These are phyloP conservation scores for Mimumesa dahlbomi DNA, from an alignment of 2,888 invertebrate species.

Conservation along the genomic window DNA sequence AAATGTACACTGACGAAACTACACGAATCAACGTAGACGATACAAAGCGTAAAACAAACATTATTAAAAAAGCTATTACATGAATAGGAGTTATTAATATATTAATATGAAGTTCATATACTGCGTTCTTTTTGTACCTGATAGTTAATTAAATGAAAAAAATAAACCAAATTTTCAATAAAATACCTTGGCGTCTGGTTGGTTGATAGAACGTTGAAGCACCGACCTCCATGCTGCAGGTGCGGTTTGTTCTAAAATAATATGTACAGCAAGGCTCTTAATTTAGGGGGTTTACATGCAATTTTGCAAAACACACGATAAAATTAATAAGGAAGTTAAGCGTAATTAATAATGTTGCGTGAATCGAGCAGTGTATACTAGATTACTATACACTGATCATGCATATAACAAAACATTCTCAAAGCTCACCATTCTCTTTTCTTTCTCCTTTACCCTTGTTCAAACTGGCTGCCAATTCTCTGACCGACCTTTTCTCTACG, in stretches of 20 bases:
- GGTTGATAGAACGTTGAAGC: conserved; percentile 78
- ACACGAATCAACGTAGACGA: conserved; percentile 26
- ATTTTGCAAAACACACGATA: conserved; percentile 34
- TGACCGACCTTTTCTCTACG: conserved; percentile 82
- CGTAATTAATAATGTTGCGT: conserved; percentile 32
- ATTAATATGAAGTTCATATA: background rate
- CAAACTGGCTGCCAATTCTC: conserved; percentile 81
- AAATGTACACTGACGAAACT: background rate
- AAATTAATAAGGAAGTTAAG: conserved; percentile 22
- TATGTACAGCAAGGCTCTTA: conserved; percentile 69
- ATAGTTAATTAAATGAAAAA: conserved; percentile 21
- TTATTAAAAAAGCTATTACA: conserved; percentile 13
- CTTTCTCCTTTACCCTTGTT: conserved; percentile 77
- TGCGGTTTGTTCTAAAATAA: conserved; percentile 78
- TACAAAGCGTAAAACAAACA: conserved; percentile 29
- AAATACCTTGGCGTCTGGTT: conserved; percentile 74
- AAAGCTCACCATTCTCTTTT: conserved; percentile 78
- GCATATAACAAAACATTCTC: conserved; percentile 18
- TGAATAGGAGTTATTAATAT: background rate
- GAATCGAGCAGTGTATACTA: conserved; percentile 17
- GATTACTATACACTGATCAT: conserved; percentile 46
- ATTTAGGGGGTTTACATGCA: conserved; percentile 54
- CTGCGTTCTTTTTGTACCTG: background rate
- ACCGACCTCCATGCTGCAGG: conserved; percentile 79
- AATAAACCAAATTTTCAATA: conserved; percentile 56